Percentiles rank a stretch among this genome's conserved stretches.
Evolutionary conservation across 2,797 vertebrate genomes (phyloP).

Genomic region (Eulemur coronatus): DNA sequence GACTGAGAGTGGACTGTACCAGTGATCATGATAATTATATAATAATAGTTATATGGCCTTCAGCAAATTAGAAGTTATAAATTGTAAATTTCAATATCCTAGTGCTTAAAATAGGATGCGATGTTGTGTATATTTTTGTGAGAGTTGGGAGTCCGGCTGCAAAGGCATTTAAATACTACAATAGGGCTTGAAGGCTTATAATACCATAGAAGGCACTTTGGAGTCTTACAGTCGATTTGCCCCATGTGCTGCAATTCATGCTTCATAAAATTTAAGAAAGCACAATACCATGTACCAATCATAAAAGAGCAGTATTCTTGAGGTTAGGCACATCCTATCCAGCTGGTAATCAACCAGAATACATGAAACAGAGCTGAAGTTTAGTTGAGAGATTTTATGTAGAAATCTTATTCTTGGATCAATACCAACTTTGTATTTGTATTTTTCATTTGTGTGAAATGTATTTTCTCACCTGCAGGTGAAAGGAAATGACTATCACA

Average conservation of each 20-base stretch:
- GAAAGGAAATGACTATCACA: background rate
- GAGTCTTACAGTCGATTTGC: background rate
- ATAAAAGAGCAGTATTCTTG: background rate
- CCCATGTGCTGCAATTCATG: background rate
- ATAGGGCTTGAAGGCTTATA: background rate
- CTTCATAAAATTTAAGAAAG: conserved; percentile 11
- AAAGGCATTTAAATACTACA: background rate
- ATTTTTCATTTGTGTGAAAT: background rate
- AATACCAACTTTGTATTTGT: background rate
- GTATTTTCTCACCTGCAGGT: background rate
- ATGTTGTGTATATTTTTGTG: background rate
- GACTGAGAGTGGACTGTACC: background rate
- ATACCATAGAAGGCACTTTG: background rate
- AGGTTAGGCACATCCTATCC: background rate
- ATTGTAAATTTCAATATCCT: background rate
- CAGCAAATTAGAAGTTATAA: background rate
- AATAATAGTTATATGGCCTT: background rate
- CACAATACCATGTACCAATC: background rate
- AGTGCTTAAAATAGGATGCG: background rate
- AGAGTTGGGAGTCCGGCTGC: rapidly evolving
- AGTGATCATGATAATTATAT: background rate
- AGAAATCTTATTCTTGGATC: background rate
- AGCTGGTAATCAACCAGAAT: background rate
- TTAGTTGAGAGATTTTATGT: background rate
- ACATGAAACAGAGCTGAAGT: background rate